A percentile compares a stretch with the other conserved stretches of the same genome.
These are phyloP conservation scores for Rhinolophus sinicus DNA, from an alignment of 2,113 vertebrate species.

Conservation along the genomic window DNA sequence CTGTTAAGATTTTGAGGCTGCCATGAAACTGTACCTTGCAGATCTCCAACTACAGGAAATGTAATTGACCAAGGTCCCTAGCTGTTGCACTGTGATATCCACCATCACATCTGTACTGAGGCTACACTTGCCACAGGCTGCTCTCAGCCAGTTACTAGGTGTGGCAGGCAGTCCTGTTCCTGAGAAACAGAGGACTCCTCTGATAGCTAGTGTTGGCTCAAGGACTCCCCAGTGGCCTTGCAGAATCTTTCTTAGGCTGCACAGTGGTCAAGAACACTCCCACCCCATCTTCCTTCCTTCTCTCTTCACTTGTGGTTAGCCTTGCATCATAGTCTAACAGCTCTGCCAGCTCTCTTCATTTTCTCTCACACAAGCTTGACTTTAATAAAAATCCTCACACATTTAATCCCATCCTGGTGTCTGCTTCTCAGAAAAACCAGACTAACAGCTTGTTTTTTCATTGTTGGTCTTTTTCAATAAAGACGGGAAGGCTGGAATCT, in stretches of 20 bases:
- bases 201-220: neutral
- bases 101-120: neutral
- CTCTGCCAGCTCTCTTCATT: neutral
- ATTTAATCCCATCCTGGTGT: neutral
- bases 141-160: neutral
- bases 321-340: neutral
- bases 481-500: neutral
- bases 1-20: neutral
- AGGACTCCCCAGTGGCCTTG: neutral
- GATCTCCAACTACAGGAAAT: neutral
- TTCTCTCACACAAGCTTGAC: neutral
- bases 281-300: neutral
- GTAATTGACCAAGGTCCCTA: neutral
- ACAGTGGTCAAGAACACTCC: neutral
- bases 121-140: neutral
- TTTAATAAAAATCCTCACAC: constrained; percentile 17
- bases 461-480: constrained; percentile 3
- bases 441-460: neutral
- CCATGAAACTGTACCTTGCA: neutral
- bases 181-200: neutral
- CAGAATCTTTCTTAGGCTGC: neutral
- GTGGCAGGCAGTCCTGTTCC: neutral
- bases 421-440: constrained; percentile 1
- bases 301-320: neutral
- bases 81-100: neutral